Base-by-base conservation (phyloP, 1,140 invertebrate species). In the Bradysia coprophila region DNA sequence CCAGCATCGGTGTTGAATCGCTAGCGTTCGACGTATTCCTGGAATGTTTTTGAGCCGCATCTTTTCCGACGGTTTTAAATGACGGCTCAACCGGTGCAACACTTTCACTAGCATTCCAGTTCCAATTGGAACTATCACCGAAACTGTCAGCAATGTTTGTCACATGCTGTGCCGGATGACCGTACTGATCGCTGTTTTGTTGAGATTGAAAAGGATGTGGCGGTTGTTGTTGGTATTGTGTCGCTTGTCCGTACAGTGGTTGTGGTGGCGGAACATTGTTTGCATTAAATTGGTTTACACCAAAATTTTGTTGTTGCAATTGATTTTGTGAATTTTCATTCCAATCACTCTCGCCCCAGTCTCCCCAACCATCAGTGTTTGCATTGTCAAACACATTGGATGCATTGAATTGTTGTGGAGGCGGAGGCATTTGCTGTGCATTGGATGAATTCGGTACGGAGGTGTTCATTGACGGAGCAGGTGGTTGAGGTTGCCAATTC, bases 311-410 rank as follows among this genome's bases (percentile, higher is more conserved):
- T 8, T 38, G 16, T 38, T 18, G 37, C 19, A 6, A 3, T 38
- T 8, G 15, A 38, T 36, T 36, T 16, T 36, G 33, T 36, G 5
- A 16, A 36, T 36, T 55, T 22, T 60, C 55, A 45, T 56, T 59
- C 28, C 32, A 54, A 21, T 60, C 57, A 46, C 55, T 59, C 57
- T 57, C 59, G 43, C 59, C 57, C 57, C 57, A 60, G 46, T 60
- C 57, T 37, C 48, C 57, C 57, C 57, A 60, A 21, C 57, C 57
- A 43, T 60, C 57, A 37, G 20, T 39, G 16, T 23, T 23, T 13
- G 21, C 11, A 39, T 39, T 39, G n/a, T 39, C 38, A 21, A 39
- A 39, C n/a, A 23, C 19, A 9, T 21, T 39, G 3, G 20, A 22
- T 23, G 38, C 21, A n/a, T 8, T 10, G 18, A 36, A 36, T 9